Percentiles rank a stretch among this genome's conserved stretches.
Evolutionary conservation across 2,113 vertebrate species (phyloP).

Genomic region (Odocoileus virginianus): DNA sequence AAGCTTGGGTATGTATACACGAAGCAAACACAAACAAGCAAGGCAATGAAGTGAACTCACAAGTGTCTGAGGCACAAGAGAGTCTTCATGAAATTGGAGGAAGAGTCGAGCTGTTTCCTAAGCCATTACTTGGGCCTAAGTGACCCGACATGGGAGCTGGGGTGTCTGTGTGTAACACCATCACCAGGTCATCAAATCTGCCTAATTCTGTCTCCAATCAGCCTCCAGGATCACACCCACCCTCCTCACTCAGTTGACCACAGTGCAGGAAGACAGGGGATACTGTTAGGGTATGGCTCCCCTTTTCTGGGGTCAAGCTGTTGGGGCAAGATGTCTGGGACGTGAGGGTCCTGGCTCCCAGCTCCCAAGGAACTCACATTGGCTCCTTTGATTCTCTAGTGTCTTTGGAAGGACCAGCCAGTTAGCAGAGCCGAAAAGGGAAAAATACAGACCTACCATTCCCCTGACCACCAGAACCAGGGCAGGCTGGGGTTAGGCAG

Average conservation of each 20-base stretch:
- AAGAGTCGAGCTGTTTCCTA: neutral
- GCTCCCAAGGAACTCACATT: neutral
- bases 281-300: neutral
- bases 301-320: neutral
- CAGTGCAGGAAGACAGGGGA: neutral
- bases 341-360: neutral
- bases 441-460: neutral
- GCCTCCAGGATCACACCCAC: neutral
- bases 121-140: neutral
- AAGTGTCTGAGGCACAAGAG: neutral
- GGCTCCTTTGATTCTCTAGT: neutral
- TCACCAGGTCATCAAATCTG: neutral
- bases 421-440: neutral
- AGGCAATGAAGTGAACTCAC: neutral
- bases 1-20: neutral
- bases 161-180: neutral
- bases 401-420: neutral
- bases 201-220: neutral
- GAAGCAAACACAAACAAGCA: neutral
- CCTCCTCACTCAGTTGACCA: neutral
- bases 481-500: constrained; percentile 26
- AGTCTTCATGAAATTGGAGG: neutral
- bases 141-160: neutral
- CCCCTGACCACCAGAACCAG: constrained; percentile 7
- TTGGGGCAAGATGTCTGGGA: neutral